Base-by-base conservation (phyloP, 2,113 vertebrate species). In the Caretta caretta region DNA sequence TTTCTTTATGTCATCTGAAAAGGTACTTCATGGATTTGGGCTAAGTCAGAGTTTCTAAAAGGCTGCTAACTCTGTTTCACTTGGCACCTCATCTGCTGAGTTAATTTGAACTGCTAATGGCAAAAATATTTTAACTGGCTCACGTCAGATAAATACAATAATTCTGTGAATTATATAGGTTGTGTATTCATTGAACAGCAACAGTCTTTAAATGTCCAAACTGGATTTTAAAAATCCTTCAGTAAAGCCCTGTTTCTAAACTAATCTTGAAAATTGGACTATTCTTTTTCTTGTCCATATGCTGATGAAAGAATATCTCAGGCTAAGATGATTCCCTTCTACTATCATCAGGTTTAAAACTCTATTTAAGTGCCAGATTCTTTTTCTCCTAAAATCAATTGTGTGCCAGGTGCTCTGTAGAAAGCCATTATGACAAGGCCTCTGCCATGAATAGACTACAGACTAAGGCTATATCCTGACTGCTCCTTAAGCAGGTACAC, bases 41-140 rank as follows among this genome's bases (percentile, higher is more conserved):
- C 87, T 89, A 92, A 83, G 24, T 56, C 53, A 90, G 49, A 50
- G 35, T 54, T 85, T 89, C 90, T 65, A 42, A 91, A 81, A 57
- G 79, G 49, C 82, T 89, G 72, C 84, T 48, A 95, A 57, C 88
- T 75, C 51, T 91, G 59, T 88, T 93, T 93, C 65, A 80, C 81
- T 90, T 93, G 88, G 82, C 88, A 92, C 19, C 14, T 83, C 83
- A 86, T 82, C 46, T 84, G 25, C 56, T 81, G 59, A 65, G 51
- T 65, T 62, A 56, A 80, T 91, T 89, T 90, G 57, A 95, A 95
- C 35, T 42, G n/a, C 65, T 93, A 65, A 81, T 81, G 49, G 78
- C 57, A 76, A 93, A 83, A 92, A 87, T 62, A 93, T 93, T 87
- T 90, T 89, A 82, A 80, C 54, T 86, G 78, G 72, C 54, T 72